phyloP scores from a whole-genome alignment of 2,888 invertebrate species.

The Caenorhabditis virilis region DNA sequence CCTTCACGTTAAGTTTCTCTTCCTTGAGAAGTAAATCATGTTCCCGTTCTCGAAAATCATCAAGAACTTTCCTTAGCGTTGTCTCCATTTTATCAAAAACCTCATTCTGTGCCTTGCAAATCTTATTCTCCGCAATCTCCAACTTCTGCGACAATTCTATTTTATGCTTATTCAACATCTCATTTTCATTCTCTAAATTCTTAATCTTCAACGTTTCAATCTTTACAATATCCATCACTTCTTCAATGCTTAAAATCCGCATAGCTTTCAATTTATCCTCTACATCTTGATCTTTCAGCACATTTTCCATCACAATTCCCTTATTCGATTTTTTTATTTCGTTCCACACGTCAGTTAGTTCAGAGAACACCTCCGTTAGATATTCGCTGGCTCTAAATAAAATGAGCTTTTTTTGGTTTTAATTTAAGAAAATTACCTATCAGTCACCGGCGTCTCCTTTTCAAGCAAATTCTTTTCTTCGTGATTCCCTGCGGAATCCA shows the following conservation, averaged over 20 bases:
- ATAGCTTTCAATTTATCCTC: constrained; percentile 18
- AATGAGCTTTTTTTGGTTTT: neutral
- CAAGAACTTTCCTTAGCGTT: constrained; percentile 9
- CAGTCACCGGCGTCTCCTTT: neutral
- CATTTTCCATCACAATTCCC: constrained; percentile 7
- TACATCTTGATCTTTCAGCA: constrained; percentile 13
- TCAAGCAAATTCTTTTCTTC: constrained; percentile 5
- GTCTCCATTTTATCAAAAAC: constrained; percentile 24
- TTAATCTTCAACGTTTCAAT: constrained; percentile 1
- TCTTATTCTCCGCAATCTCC: constrained; percentile 15
- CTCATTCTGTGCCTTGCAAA: constrained; percentile 15
- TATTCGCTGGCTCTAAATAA: constrained; percentile 17
- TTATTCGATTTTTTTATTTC: constrained; percentile 10
- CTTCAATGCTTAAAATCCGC: constrained; percentile 4
- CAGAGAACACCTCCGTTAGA: constrained; percentile 11
- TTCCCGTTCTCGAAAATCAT: constrained; percentile 23
- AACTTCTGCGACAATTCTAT: constrained; percentile 15
- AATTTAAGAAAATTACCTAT: neutral
- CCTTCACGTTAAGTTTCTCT: constrained; percentile 3
- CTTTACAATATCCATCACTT: constrained; percentile 8
- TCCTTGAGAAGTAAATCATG: constrained; percentile 7
- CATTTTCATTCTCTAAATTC: constrained; percentile 21
- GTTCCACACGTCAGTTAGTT: constrained; percentile 20
- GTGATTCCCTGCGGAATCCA: neutral
- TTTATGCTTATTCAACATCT: constrained; percentile 4